These are phyloP conservation scores for Zosterops japonicus DNA, from an alignment of 2,113 vertebrate species.

Conservation along the genomic window DNA sequence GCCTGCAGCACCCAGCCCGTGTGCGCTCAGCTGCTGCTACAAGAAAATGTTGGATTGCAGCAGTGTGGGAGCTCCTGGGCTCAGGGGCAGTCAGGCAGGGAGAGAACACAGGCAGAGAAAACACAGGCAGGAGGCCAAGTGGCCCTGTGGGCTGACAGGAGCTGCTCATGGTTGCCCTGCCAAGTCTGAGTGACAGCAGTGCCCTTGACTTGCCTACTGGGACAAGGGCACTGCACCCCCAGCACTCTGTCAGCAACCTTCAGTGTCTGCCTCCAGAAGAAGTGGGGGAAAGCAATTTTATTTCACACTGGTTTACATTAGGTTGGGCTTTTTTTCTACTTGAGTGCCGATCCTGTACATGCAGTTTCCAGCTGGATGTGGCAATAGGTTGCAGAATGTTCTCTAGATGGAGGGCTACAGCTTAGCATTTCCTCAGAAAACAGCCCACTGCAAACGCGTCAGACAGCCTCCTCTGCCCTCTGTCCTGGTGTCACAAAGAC, in stretches of 20 bases:
- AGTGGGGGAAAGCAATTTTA: background rate
- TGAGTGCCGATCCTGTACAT: background rate
- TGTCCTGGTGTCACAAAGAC: background rate
- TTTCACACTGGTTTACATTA: background rate
- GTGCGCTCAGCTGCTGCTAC: background rate
- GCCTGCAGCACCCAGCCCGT: background rate
- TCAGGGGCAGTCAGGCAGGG: background rate
- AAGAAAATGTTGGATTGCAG: background rate
- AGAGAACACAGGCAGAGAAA: background rate
- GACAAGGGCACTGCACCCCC: fast-evolving
- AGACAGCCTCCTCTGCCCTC: background rate
- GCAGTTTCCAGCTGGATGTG: background rate
- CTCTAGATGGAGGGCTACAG: background rate
- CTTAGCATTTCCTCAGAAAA: background rate
- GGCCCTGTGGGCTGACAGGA: background rate
- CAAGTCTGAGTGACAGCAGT: background rate
- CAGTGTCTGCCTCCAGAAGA: background rate
- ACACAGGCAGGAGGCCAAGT: background rate
- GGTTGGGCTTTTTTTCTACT: fast-evolving
- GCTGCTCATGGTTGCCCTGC: background rate
- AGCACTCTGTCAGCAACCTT: background rate
- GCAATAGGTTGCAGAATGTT: background rate
- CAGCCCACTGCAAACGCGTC: background rate
- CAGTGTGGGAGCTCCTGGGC: background rate
- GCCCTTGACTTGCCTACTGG: background rate